A percentile compares a stretch with the other conserved stretches of the same genome.
Evolutionary conservation across 2,113 vertebrate species (phyloP).

Genomic region (Oostethus manadensis): DNA sequence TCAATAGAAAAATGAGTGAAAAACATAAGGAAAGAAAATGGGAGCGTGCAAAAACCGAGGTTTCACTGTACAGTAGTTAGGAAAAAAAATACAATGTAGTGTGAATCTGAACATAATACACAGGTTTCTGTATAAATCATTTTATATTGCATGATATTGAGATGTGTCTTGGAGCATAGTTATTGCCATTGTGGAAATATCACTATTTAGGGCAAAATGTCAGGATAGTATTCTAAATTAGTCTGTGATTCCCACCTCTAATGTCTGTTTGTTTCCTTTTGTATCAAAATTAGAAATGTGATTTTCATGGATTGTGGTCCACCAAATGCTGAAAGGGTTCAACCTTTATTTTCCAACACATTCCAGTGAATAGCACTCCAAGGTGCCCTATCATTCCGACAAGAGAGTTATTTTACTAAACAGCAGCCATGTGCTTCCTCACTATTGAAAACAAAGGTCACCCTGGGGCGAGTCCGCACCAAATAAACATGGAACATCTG

Average conservation of each 20-base stretch:
- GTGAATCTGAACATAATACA: too few relatives aligned
- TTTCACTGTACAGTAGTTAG: too few relatives aligned
- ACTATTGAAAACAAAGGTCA: constrained; percentile 38
- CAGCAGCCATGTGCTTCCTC: constrained; percentile 37
- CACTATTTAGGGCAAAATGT: too few relatives aligned
- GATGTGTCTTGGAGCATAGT: too few relatives aligned
- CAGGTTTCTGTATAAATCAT: too few relatives aligned
- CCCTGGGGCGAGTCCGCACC: constrained; percentile 20
- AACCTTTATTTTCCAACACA: constrained; percentile 42
- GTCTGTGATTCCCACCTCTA: background rate
- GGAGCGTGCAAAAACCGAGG: too few relatives aligned
- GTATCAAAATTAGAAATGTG: constrained; percentile 10
- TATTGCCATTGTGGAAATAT: too few relatives aligned
- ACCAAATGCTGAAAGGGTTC: constrained; percentile 30
- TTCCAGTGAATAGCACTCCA: constrained; percentile 31
- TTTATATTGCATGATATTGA: too few relatives aligned
- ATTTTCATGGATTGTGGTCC: constrained; percentile 8
- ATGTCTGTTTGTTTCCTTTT: constrained; percentile 5
- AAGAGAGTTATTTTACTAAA: constrained; percentile 44
- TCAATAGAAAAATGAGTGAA: too few relatives aligned
- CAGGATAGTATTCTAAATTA: too few relatives aligned
- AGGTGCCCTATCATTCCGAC: constrained; percentile 32
- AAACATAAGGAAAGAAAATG: too few relatives aligned
- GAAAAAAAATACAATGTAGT: too few relatives aligned
- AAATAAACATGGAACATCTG: constrained; percentile 49